phyloP scores from a whole-genome alignment of 2,797 vertebrate genomes.

The Neopelma chrysocephalum region DNA sequence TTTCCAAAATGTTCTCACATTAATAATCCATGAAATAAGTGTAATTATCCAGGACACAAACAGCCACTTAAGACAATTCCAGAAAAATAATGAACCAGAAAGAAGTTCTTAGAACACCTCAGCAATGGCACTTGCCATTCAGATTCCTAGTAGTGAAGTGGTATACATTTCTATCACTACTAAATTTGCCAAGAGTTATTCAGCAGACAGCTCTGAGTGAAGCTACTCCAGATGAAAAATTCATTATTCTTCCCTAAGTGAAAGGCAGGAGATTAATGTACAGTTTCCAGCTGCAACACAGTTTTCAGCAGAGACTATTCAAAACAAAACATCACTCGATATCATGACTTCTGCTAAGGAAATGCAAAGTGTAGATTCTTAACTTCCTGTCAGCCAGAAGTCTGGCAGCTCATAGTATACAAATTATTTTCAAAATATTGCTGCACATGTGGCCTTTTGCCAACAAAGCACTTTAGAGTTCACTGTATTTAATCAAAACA shows the following conservation, averaged over 20 bases:
- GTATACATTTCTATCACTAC: background rate
- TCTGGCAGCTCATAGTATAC: background rate
- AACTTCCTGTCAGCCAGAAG: background rate
- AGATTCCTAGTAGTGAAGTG: background rate
- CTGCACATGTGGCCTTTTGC: background rate
- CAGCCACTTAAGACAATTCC: background rate
- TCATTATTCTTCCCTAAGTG: background rate
- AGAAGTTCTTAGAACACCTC: background rate
- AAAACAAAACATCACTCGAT: background rate
- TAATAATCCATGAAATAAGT: background rate
- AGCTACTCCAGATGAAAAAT: background rate
- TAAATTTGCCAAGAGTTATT: background rate
- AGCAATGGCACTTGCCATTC: background rate
- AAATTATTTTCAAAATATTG: background rate
- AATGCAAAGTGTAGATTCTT: background rate
- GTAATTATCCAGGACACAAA: background rate
- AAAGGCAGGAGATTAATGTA: background rate
- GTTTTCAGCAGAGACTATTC: background rate
- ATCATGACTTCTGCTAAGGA: background rate
- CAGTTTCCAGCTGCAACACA: background rate
- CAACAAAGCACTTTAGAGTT: slow-evolving; percentile 23
- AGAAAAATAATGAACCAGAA: background rate
- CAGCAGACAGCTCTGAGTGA: background rate
- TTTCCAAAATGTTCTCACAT: background rate
- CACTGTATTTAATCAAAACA: background rate